Percentiles rank a stretch among this genome's conserved stretches.
Evolutionary conservation across 2,888 invertebrate genomes (phyloP).

Genomic region (Polietes domitor): DNA sequence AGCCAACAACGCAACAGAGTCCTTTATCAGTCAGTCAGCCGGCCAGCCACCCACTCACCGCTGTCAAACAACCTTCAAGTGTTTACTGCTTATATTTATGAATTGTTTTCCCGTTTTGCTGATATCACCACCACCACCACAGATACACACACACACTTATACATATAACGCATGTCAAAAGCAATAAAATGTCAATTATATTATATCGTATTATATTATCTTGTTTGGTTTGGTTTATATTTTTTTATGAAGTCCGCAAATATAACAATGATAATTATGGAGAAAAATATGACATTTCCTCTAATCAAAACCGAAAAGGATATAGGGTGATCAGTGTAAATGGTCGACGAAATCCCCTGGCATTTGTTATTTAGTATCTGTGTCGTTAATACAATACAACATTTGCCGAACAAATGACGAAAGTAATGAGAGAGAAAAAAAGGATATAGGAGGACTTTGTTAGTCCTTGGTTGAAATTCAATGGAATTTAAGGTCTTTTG

Average conservation of each 20-base stretch:
- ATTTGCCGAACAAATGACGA: not conserved
- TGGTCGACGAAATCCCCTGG: not conserved
- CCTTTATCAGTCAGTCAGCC: not conserved
- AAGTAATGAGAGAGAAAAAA: conserved; percentile 3
- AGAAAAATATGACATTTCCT: conserved; percentile 5
- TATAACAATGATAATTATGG: conserved; percentile 46
- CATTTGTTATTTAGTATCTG: not conserved
- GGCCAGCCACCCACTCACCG: not conserved
- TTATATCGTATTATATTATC: conserved; percentile 2
- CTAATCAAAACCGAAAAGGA: conserved; percentile 35
- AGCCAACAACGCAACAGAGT: not conserved
- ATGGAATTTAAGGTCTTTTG: too few species aligned
- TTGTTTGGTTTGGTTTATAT: not conserved
- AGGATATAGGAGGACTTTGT: conserved; percentile 31
- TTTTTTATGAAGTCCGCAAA: conserved; percentile 1
- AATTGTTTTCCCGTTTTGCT: conserved; percentile 54
- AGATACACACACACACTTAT: conserved; percentile 33
- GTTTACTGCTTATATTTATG: conserved; percentile 22
- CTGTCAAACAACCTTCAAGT: not conserved
- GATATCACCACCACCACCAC: conserved; percentile 31
- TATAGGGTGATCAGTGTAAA: not conserved
- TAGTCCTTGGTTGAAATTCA: not conserved
- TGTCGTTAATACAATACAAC: not conserved
- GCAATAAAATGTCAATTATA: conserved; percentile 69
- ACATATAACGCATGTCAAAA: conserved; percentile 66